Evolutionary conservation across 2,888 invertebrate genomes (phyloP).

Genomic region (Coleophora flavipennella): DNA sequence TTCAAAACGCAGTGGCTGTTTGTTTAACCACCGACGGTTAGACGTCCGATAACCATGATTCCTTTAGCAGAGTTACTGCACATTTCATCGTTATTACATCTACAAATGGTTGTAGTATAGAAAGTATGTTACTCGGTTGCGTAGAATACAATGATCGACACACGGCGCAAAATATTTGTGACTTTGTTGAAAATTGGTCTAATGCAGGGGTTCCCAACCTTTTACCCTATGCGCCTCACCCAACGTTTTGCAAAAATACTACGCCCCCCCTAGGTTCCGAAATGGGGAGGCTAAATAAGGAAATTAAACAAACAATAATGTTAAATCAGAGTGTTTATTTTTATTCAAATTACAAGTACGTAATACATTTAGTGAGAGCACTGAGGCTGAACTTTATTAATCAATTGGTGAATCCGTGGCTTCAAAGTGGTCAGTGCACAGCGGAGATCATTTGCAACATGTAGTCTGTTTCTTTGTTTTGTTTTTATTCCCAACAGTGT

Average conservation of each 20-base stretch:
- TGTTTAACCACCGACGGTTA: too few species aligned
- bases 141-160: too few species aligned
- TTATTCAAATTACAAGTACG: background rate
- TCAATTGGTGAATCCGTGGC: background rate
- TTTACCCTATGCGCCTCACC: conserved; percentile 2
- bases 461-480: background rate
- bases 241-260: conserved; percentile 1
- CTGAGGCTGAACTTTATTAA: background rate
- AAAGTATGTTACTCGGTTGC: too few species aligned
- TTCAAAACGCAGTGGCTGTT: too few species aligned
- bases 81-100: too few species aligned
- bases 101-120: too few species aligned
- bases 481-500: too few species aligned
- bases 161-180: too few species aligned
- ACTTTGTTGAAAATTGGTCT: too few species aligned
- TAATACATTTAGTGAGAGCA: background rate
- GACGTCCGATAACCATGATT: too few species aligned
- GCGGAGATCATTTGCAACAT: background rate
- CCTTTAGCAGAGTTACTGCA: too few species aligned
- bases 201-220: conserved; percentile 1
- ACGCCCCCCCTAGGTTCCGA: background rate
- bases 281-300: background rate
- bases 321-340: background rate
- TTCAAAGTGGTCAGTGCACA: background rate
- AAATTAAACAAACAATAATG: background rate